A percentile compares a stretch with the other conserved stretches of the same genome.
These are phyloP conservation scores for Sericinus montela DNA, from an alignment of 2,888 invertebrate species.

Conservation along the genomic window DNA sequence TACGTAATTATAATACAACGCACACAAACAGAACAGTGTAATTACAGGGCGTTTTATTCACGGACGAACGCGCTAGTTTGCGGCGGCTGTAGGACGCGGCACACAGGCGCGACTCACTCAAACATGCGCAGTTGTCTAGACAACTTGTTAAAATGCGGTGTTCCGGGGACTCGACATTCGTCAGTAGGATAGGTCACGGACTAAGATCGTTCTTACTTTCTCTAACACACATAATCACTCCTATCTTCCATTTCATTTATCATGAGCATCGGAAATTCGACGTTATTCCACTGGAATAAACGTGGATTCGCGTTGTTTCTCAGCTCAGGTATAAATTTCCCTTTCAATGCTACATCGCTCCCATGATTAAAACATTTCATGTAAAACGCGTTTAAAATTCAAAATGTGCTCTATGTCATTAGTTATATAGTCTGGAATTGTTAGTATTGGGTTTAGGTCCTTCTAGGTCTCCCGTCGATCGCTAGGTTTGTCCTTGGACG, in stretches of 20 bases:
- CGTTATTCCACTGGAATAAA: constrained; percentile 29
- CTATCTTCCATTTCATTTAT: constrained; percentile 32
- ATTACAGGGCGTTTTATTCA: constrained; percentile 1
- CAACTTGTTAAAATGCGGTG: constrained; percentile 71
- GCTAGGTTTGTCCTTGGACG: constrained; percentile 66
- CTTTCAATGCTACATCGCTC: constrained; percentile 60
- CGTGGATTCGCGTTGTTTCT: constrained; percentile 20
- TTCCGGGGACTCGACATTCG: constrained; percentile 77
- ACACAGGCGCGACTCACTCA: constrained; percentile 38
- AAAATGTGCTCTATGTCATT: constrained; percentile 16
- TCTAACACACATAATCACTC: constrained; percentile 41
- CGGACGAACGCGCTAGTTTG: constrained; percentile 30
- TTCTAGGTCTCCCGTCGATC: constrained; percentile 53
- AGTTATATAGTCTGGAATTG: constrained; percentile 26
- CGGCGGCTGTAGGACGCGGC: constrained; percentile 17
- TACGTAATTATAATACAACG: constrained; percentile 22
- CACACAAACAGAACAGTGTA: constrained; percentile 17
- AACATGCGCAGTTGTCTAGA: constrained; percentile 61
- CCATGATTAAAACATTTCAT: constrained; percentile 38
- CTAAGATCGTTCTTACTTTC: constrained; percentile 51
- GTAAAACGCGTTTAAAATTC: constrained; percentile 20
- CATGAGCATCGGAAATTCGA: constrained; percentile 30
- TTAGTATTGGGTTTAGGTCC: constrained; percentile 35
- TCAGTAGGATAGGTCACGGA: constrained; percentile 80
- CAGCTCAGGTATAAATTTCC: constrained; percentile 71